Conservation (phyloP, 2,888 invertebrate species). For the Acanthacorydalis orientalis region DNA sequence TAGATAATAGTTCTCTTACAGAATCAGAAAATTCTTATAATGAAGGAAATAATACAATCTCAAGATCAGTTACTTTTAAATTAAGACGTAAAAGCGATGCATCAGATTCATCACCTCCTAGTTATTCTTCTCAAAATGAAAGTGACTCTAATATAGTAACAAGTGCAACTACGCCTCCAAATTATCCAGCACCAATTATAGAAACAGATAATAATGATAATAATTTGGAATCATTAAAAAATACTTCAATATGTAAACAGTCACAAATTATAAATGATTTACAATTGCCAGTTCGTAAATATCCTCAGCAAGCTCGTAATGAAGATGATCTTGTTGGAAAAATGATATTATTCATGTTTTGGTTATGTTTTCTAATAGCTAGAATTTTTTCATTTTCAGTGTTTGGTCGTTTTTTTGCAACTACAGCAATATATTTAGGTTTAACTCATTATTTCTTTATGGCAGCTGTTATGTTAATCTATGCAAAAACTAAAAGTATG, state of each 20-base stretch:
- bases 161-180: neutral
- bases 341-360: conserved; percentile 52
- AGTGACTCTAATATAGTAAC: neutral
- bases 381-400: conserved; percentile 52
- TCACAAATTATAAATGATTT: neutral
- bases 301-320: conserved; percentile 39
- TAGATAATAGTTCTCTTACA: too few species aligned
- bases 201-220: too few species aligned
- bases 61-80: neutral
- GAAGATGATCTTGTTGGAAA: conserved; percentile 59
- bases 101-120: neutral
- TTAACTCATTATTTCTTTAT: conserved; percentile 47
- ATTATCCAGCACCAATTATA: conserved; percentile 2
- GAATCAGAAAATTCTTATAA: neutral
- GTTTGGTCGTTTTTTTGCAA: conserved; percentile 49
- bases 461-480: conserved; percentile 43
- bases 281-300: conserved; percentile 2
- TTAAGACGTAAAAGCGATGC: neutral
- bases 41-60: neutral
- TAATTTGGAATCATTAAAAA: too few species aligned
- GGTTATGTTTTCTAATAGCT: conserved; percentile 58
- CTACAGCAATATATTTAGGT: conserved; percentile 39
- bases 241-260: too few species aligned
- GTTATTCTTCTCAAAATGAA: neutral
- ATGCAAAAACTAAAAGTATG: conserved; percentile 39